Evolutionary conservation across 1,140 invertebrate species (phyloP).

Genomic region (Drosophila asahinai): DNA sequence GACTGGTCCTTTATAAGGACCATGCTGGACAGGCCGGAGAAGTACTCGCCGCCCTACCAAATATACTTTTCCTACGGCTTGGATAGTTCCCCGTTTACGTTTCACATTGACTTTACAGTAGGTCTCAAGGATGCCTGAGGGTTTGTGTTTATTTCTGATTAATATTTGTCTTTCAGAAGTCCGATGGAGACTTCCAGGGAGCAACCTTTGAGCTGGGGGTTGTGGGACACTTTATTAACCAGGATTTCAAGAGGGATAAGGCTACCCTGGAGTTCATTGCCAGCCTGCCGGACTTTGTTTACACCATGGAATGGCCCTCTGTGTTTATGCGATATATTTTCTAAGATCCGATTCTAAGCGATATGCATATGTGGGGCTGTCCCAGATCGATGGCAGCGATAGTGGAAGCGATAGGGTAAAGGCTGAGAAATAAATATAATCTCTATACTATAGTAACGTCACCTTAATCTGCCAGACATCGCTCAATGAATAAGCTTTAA

Average conservation of each 20-base stretch:
- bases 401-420: conserved; percentile 21
- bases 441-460: conserved; percentile 32
- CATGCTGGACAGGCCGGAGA: conserved; percentile 85
- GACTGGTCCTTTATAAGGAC: conserved; percentile 88
- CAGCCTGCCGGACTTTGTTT: conserved; percentile 66
- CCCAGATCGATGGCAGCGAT: conserved; percentile 8
- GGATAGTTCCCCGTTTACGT: conserved; percentile 87
- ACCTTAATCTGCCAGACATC: conserved; percentile 42
- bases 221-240: conserved; percentile 67
- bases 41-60: conserved; percentile 88
- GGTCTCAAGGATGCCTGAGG: neutral
- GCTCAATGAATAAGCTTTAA: conserved; percentile 48
- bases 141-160: neutral
- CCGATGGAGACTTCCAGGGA: conserved; percentile 32
- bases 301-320: conserved; percentile 77
- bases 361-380: conserved; percentile 13
- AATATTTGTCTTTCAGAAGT: conserved; percentile 24
- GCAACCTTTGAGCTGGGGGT: conserved; percentile 69
- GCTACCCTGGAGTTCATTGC: conserved; percentile 52
- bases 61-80: conserved; percentile 89
- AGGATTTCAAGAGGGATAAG: conserved; percentile 57
- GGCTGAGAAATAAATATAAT: conserved; percentile 39
- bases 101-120: conserved; percentile 88
- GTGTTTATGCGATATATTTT: conserved; percentile 71
- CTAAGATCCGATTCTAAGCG: conserved; percentile 12